Evolutionary conservation across 2,113 vertebrate species (phyloP).

Genomic region (Halcyon senegalensis): DNA sequence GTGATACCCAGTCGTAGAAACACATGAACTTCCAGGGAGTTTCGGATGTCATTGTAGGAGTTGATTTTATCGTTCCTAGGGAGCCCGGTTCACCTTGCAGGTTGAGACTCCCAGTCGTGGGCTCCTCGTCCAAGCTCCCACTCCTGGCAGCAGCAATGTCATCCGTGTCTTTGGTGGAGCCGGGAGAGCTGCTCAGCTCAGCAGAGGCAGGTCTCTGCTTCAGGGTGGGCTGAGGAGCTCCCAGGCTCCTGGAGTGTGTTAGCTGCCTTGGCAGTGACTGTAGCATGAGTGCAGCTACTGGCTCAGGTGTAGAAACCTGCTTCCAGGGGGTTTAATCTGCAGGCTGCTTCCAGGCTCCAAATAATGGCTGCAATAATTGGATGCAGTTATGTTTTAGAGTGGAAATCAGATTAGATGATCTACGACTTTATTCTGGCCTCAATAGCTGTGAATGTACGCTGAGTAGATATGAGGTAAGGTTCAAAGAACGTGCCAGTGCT

Average conservation of each 20-base stretch:
- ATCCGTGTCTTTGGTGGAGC: not conserved
- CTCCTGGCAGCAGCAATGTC: not conserved
- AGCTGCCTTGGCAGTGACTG: not conserved
- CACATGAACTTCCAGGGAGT: not conserved
- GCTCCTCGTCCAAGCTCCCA: not conserved
- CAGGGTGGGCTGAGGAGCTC: not conserved
- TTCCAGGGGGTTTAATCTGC: not conserved
- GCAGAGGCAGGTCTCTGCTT: not conserved
- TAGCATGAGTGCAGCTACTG: not conserved
- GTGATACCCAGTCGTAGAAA: not conserved
- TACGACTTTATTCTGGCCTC: not conserved
- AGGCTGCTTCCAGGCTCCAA: not conserved
- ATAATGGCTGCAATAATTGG: not conserved
- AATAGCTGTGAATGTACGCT: not conserved
- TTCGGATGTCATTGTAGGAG: not conserved
- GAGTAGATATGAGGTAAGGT: not conserved
- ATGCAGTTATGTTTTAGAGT: not conserved
- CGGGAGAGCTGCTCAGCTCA: not conserved
- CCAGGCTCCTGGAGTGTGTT: not conserved
- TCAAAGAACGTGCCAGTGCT: not conserved
- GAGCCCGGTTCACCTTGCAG: not conserved
- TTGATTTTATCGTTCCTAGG: not conserved
- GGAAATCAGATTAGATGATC: not conserved
- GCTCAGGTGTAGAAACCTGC: not conserved
- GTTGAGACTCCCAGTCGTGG: accelerated